These are phyloP conservation scores for Cyprinodon variegatus DNA, from an alignment of 2,113 vertebrate species.

Conservation along the genomic window DNA sequence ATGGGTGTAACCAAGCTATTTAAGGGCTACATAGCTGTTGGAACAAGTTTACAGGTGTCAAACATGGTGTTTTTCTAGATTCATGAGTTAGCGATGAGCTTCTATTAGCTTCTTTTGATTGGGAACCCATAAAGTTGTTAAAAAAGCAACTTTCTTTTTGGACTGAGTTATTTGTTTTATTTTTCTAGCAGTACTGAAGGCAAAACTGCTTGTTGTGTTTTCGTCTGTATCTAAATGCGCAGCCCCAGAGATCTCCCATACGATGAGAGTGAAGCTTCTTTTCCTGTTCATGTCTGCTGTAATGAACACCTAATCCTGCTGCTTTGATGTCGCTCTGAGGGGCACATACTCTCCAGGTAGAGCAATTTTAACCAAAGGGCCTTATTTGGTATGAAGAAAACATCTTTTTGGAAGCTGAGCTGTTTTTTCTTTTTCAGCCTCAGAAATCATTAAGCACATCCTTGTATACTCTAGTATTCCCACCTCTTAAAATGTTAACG, in stretches of 20 bases:
- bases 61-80: not conserved
- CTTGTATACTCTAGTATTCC: not conserved
- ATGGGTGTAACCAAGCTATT: not conserved
- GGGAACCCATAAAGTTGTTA: too few relatives aligned
- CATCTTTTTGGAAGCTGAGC: conserved; percentile 21
- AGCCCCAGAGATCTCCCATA: not conserved
- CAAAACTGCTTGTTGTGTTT: not conserved
- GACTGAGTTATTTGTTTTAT: not conserved
- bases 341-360: conserved; percentile 3
- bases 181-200: not conserved
- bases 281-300: conserved; percentile 8
- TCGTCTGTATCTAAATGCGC: not conserved
- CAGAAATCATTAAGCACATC: not conserved
- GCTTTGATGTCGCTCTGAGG: conserved; percentile 38
- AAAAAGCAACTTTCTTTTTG: not conserved
- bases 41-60: not conserved
- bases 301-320: conserved; percentile 43
- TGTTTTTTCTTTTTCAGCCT: not conserved
- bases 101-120: not conserved
- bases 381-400: conserved; percentile 15
- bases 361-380: conserved; percentile 9
- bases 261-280: not conserved
- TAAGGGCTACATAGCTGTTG: not conserved
- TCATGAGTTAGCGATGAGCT: too few relatives aligned
- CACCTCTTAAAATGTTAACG: not conserved